phyloP scores from a whole-genome alignment of 1,140 invertebrate species.

The Elymnias hypermnestra region DNA sequence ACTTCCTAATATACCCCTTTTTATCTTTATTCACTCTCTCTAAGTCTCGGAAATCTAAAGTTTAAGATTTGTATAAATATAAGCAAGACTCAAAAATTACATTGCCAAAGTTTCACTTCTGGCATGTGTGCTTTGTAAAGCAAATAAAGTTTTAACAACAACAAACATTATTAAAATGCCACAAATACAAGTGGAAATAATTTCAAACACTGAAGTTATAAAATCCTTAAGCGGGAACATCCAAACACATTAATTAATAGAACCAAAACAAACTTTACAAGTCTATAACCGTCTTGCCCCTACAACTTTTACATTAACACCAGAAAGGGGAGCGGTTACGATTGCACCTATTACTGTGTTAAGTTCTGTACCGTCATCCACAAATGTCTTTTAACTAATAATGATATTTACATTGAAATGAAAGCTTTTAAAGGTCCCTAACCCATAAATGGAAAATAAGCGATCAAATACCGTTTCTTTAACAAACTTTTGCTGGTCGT shows the following conservation, averaged over 20 bases:
- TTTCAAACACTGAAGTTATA: constrained; percentile 25
- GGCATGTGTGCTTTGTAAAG: no score
- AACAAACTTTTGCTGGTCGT: no score
- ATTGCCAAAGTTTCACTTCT: no score
- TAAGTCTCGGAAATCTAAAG: no score
- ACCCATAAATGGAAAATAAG: no score
- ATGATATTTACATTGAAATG: constrained; percentile 17
- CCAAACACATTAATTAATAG: constrained; percentile 71
- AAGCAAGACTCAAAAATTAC: no score
- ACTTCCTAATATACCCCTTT: no score
- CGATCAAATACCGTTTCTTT: no score
- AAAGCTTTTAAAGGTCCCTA: no score
- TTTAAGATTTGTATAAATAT: no score
- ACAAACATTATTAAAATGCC: constrained; percentile 4
- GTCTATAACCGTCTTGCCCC: constrained; percentile 44
- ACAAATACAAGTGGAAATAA: constrained; percentile 3
- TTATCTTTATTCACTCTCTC: no score
- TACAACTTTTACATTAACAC: constrained; percentile 68
- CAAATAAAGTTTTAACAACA: no score
- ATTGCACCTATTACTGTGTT: constrained; percentile 50
- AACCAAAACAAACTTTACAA: constrained; percentile 64
- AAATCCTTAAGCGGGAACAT: constrained; percentile 46
- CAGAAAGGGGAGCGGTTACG: constrained; percentile 50
- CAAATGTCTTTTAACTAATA: constrained; percentile 20
- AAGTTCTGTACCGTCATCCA: constrained; percentile 16